These are phyloP conservation scores for Tamias sibiricus DNA, from an alignment of 2,113 vertebrate species.

Conservation along the genomic window DNA sequence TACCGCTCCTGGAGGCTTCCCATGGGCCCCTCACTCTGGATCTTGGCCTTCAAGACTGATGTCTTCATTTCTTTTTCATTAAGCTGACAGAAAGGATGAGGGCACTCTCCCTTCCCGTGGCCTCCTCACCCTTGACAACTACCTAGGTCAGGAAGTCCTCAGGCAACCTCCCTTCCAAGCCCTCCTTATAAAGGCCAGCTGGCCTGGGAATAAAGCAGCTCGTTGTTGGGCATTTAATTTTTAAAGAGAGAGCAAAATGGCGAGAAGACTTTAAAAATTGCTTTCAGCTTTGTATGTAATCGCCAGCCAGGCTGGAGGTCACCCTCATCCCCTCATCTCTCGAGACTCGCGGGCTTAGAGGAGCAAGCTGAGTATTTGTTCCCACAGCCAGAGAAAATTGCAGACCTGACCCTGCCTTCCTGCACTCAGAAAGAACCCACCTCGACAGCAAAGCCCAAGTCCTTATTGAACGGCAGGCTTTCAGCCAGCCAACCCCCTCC, in stretches of 20 bases:
- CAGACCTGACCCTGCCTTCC: not conserved
- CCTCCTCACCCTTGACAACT: constrained; percentile 31
- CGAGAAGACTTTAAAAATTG: constrained; percentile 55
- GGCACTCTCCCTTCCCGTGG: not conserved
- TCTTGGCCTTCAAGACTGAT: not conserved
- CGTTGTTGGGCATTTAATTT: constrained; percentile 55
- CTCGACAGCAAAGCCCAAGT: constrained; percentile 45
- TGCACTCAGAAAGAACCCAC: constrained; percentile 12
- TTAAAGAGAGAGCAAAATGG: constrained; percentile 73
- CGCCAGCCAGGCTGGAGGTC: not conserved
- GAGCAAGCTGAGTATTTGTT: not conserved
- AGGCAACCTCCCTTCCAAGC: constrained; percentile 38
- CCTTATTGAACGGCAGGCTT: not conserved
- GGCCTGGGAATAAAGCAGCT: constrained; percentile 51
- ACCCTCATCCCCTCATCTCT: constrained; percentile 26
- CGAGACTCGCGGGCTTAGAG: not conserved
- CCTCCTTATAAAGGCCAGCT: constrained; percentile 58
- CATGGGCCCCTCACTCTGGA: not conserved
- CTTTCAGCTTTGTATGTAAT: constrained; percentile 10
- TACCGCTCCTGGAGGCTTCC: not conserved
- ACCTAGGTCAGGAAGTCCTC: not conserved
- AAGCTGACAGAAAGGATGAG: constrained; percentile 49
- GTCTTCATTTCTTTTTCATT: constrained; percentile 68
- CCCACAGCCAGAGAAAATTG: constrained; percentile 51
- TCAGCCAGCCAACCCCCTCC: not conserved